phyloP scores from a whole-genome alignment of 2,113 vertebrate genomes.

The Atrichornis clamosus region DNA sequence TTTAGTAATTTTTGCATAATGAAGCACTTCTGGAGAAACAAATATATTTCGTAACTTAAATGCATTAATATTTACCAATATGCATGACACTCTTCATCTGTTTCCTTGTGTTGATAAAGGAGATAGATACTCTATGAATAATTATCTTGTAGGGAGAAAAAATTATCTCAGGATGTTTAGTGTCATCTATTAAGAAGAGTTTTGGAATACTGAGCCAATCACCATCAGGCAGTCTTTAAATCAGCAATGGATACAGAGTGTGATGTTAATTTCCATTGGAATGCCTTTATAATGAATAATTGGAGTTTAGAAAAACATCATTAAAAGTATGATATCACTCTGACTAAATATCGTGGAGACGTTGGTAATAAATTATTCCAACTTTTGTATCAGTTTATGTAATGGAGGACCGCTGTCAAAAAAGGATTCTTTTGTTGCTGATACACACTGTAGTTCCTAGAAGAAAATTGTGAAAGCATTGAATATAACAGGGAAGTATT shows the following conservation, averaged over 20 bases:
- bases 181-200: neutral
- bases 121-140: neutral
- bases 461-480: neutral
- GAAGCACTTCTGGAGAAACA: constrained; percentile 8
- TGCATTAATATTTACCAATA: neutral
- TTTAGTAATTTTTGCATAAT: neutral
- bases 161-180: neutral
- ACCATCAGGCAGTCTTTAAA: neutral
- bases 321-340: neutral
- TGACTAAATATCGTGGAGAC: neutral
- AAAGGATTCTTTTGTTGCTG: neutral
- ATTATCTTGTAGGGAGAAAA: neutral
- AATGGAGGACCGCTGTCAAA: neutral
- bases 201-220: neutral
- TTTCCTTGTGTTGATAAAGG: neutral
- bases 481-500: neutral
- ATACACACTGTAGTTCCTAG: neutral
- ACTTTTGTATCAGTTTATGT: neutral
- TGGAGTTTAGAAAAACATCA: neutral
- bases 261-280: neutral
- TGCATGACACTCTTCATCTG: neutral
- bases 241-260: neutral
- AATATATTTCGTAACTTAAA: neutral
- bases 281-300: neutral
- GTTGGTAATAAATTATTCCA: neutral